These are phyloP conservation scores for Leucoraja ocellata DNA, from an alignment of 2,797 vertebrate species.

Conservation along the genomic window DNA sequence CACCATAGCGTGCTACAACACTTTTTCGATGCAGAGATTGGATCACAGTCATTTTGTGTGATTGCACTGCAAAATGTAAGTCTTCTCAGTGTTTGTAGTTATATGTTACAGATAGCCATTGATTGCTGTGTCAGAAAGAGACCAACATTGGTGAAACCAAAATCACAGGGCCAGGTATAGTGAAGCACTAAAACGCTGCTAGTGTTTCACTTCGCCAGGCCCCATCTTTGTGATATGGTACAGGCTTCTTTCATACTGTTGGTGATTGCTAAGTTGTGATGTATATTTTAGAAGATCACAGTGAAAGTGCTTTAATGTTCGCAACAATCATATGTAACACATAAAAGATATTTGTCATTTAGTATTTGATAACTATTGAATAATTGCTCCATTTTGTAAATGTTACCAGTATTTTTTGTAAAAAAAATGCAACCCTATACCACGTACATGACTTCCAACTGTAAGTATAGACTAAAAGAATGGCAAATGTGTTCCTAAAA, in stretches of 20 bases:
- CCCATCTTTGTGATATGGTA: no score
- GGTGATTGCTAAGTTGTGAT: background rate
- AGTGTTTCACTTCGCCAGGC: no score
- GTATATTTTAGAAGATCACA: background rate
- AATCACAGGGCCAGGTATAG: background rate
- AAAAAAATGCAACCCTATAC: background rate
- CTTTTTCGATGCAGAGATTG: background rate
- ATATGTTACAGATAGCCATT: background rate
- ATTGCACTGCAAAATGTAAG: slow-evolving; percentile 6
- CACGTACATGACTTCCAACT: background rate
- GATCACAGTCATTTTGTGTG: background rate
- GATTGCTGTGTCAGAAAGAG: background rate
- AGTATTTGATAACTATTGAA: background rate
- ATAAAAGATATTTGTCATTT: background rate
- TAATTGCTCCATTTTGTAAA: background rate
- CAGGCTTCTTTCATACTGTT: background rate
- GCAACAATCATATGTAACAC: background rate
- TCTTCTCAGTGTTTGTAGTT: background rate
- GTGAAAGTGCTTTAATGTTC: background rate
- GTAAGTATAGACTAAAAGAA: background rate
- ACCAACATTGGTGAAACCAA: background rate
- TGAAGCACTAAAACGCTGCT: background rate
- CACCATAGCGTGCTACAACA: background rate
- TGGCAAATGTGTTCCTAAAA: background rate
- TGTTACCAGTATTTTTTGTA: background rate